Conservation (phyloP, 2,113 vertebrate species). For the Ifrita kowaldi region DNA sequence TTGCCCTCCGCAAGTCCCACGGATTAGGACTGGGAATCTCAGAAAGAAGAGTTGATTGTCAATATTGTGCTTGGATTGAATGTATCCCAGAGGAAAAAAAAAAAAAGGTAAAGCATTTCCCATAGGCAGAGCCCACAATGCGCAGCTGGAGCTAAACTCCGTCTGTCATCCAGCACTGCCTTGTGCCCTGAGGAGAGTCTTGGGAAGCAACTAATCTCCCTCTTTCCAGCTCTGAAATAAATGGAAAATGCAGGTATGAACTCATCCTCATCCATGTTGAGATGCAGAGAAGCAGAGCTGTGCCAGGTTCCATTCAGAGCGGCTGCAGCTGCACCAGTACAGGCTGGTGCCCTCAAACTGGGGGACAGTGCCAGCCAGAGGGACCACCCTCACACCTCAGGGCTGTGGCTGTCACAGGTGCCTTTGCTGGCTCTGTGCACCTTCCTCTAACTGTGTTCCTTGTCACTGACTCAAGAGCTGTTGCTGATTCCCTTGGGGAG, state of each 20-base stretch:
- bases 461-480: background rate
- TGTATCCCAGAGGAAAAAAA: background rate
- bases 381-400: background rate
- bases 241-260: background rate
- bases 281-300: background rate
- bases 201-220: background rate
- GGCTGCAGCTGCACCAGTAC: background rate
- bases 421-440: background rate
- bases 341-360: background rate
- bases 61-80: conserved; percentile 37
- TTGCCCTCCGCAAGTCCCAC: background rate
- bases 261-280: background rate
- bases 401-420: background rate
- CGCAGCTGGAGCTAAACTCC: background rate
- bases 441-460: background rate
- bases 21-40: conserved; percentile 48
- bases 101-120: background rate
- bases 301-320: background rate
- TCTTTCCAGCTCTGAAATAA: background rate
- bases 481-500: background rate
- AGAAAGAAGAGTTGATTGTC: conserved; percentile 59
- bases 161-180: background rate
- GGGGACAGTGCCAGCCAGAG: background rate
- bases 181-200: background rate
- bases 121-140: background rate